Evolutionary conservation across 1,140 invertebrate genomes (phyloP).

Genomic region (Megathymus violae): DNA sequence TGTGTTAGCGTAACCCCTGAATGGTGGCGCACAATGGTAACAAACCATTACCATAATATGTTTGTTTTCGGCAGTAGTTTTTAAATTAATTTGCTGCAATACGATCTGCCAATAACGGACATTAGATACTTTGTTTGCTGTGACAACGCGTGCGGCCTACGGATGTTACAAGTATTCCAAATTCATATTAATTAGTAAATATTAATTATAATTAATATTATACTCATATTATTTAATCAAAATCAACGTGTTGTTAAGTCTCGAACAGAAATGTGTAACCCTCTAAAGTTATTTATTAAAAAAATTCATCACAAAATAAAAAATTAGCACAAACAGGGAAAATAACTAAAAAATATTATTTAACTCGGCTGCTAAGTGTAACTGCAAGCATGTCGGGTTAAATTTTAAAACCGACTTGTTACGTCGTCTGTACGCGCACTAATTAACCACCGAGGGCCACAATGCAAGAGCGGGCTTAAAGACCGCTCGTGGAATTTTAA

Average conservation of each 20-base stretch:
- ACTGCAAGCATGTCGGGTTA: constrained; percentile 22
- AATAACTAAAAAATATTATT: constrained; percentile 7
- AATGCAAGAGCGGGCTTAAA: constrained; percentile 24
- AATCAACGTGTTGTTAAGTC: too few relatives aligned
- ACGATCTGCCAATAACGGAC: constrained; percentile 23
- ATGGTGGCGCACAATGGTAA: constrained; percentile 8
- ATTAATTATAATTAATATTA: too few relatives aligned
- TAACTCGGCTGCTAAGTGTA: constrained; percentile 8
- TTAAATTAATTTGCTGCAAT: constrained; percentile 20
- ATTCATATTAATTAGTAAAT: too few relatives aligned
- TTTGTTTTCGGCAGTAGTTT: constrained; percentile 23
- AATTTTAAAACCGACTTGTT: constrained; percentile 28
- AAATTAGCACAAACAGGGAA: not conserved
- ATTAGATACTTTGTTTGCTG: constrained; percentile 20
- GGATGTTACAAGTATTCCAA: not conserved
- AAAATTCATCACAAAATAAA: not conserved
- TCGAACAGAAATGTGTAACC: not conserved
- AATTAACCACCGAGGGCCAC: constrained; percentile 30
- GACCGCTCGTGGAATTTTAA: constrained; percentile 27
- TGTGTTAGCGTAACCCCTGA: constrained; percentile 4
- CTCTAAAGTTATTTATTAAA: not conserved
- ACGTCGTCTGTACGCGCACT: constrained; percentile 24
- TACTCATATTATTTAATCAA: too few relatives aligned
- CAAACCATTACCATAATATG: constrained; percentile 28
- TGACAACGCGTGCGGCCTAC: not conserved